These are phyloP conservation scores for Dinothrombium tinctorium DNA, from an alignment of 1,140 invertebrate species.

Conservation along the genomic window DNA sequence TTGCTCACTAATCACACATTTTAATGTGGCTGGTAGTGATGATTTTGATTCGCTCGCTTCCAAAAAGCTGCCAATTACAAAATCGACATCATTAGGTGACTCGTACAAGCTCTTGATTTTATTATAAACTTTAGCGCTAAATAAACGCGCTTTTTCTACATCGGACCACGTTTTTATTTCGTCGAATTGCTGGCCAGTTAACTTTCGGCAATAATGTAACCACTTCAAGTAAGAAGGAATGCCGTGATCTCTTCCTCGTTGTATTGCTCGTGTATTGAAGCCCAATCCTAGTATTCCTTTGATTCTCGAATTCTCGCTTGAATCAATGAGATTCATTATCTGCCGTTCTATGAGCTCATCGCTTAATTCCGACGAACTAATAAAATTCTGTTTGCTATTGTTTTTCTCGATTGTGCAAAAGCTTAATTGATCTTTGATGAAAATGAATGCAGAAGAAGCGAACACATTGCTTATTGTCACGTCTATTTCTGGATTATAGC, in stretches of 20 bases:
- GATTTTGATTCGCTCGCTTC: constrained; percentile 18
- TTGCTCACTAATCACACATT: constrained; percentile 32
- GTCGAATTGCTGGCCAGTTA: too few relatives aligned
- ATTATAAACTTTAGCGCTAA: too few relatives aligned
- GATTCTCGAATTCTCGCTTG: background rate
- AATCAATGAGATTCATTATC: background rate
- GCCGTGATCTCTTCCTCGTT: constrained; percentile 57
- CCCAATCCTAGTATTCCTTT: constrained; percentile 22
- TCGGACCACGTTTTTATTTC: too few relatives aligned
- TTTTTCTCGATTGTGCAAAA: background rate
- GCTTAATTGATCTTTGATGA: background rate
- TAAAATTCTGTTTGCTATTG: background rate
- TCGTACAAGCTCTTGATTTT: background rate
- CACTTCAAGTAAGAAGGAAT: constrained; percentile 49
- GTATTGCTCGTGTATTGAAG: constrained; percentile 29
- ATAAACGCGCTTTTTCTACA: too few relatives aligned
- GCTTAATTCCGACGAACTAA: background rate
- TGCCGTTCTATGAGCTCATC: background rate
- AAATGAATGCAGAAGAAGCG: constrained; percentile 5
- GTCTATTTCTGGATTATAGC: constrained; percentile 12
- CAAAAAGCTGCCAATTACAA: constrained; percentile 20
- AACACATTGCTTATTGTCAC: constrained; percentile 24
- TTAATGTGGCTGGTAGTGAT: constrained; percentile 30
- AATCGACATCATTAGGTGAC: constrained; percentile 32
- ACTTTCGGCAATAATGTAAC: constrained; percentile 36